Evolutionary conservation across 64 coral and sea anemone species (phyloP), one percentile per base, ranked within the genome.

Genomic region (Montipora efflorescens): DNA sequence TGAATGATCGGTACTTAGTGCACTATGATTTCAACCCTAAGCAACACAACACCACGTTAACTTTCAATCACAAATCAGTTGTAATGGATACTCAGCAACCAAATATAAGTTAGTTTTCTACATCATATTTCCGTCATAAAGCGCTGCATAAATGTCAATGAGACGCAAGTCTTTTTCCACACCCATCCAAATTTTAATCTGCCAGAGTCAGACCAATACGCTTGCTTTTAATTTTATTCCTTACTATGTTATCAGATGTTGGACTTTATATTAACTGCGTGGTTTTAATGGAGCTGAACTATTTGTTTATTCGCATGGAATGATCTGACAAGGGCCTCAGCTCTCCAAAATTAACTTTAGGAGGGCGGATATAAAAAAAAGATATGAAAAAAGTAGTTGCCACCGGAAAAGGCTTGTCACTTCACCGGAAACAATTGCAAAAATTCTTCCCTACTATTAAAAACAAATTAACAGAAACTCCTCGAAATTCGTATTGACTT

Each of bases 391-490:
- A 47, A 5, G 12, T 47, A 5, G 8, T 84, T 23, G 18, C 7
- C 28, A 5, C 28, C 7, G 8, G 36, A 71, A 84, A 67, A 47
- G 16, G 36, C 7, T 19, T 84, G 28, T 19, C 58, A 67, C 3
- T 12, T 84, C 8, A 14, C 5, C 81, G 81, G 81, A 84, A 84
- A 84, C 36, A 58, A 47, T 84, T 45, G 16, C 14, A 67, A 84
- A 58, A 47, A 46, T 67, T 47, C 36, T 47, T 45, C 18, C 58
- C 68, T 15, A 84, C 67, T 46, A 84, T 47, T 84, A 84, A 84
- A 7, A 16, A 67, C 59, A 67, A 84, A 47, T 66, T 67, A 25
- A 47, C 49, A 5, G 74, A 84, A 45, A 84, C 67, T 67, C 80
- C 80, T 43, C 25, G 0, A 23, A 46, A 82, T 20, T 36, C 36